A percentile compares a stretch with the other conserved stretches of the same genome.
These are phyloP conservation scores for Drosophila basisetae DNA, from an alignment of 2,888 invertebrate species.

Conservation along the genomic window DNA sequence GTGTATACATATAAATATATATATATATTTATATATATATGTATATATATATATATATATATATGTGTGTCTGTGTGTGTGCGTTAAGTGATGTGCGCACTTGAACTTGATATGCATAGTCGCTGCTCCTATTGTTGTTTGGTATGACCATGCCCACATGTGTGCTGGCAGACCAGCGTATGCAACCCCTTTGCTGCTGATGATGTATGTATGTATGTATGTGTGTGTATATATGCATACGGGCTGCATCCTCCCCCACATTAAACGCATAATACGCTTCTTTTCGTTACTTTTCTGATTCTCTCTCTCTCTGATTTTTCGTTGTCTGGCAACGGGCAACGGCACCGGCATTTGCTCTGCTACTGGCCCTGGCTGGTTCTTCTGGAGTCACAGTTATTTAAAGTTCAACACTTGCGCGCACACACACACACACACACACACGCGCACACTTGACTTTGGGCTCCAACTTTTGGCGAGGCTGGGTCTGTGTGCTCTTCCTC, in stretches of 20 bases:
- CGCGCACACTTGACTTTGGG: constrained; percentile 59
- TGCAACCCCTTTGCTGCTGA: constrained; percentile 17
- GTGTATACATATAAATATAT: neutral
- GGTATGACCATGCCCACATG: constrained; percentile 18
- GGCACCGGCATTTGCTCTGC: constrained; percentile 34
- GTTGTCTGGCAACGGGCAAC: constrained; percentile 34
- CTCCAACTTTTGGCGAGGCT: constrained; percentile 48
- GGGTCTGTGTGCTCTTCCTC: constrained; percentile 15
- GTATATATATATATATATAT: no score
- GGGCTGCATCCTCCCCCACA: constrained; percentile 49
- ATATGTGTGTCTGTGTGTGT: constrained; percentile 4
- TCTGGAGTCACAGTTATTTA: constrained; percentile 67
- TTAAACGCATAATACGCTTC: constrained; percentile 18
- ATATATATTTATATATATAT: no score
- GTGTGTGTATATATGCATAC: constrained; percentile 2
- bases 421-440: constrained; percentile 14
- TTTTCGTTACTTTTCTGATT: constrained; percentile 26
- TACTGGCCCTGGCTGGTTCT: constrained; percentile 63
- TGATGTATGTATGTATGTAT: neutral
- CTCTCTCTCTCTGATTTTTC: constrained; percentile 5
- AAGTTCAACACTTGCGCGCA: constrained; percentile 53
- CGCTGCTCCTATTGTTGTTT: constrained; percentile 12
- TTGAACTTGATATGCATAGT: constrained; percentile 57
- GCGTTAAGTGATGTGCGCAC: constrained; percentile 38
- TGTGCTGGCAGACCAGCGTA: constrained; percentile 3